phyloP scores from a whole-genome alignment of 2,113 vertebrate species.

The Labrus mixtus region DNA sequence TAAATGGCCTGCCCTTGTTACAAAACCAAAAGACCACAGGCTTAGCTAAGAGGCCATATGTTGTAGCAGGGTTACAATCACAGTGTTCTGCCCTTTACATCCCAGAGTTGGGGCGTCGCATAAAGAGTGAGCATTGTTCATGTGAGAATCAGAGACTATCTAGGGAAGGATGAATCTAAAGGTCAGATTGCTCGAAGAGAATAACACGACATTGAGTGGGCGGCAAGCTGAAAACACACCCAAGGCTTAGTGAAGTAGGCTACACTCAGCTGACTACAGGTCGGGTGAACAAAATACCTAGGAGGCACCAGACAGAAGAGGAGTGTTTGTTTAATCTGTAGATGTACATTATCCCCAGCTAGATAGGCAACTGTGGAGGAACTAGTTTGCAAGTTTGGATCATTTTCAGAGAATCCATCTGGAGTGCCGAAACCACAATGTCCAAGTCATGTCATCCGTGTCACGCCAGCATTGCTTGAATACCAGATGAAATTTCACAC shows the following conservation, averaged over 20 bases:
- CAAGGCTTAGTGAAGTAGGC: slow-evolving; percentile 16
- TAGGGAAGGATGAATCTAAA: slow-evolving; percentile 27
- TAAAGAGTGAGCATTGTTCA: slow-evolving; percentile 35
- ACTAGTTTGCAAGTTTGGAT: slow-evolving; percentile 42
- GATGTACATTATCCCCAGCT: slow-evolving; percentile 15
- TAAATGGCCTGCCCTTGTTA: slow-evolving; percentile 34
- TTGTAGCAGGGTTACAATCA: slow-evolving; percentile 26
- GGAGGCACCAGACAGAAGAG: slow-evolving; percentile 41
- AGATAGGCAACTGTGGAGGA: slow-evolving; percentile 17
- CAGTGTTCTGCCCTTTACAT: slow-evolving; percentile 24
- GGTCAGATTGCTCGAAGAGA: slow-evolving; percentile 42
- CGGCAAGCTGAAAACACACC: slow-evolving; percentile 18
- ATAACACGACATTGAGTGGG: slow-evolving; percentile 19
- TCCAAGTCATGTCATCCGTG: slow-evolving; percentile 48
- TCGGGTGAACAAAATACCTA: slow-evolving; percentile 49
- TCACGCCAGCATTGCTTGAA: slow-evolving; percentile 57
- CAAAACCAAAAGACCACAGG: slow-evolving; percentile 54
- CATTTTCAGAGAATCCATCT: slow-evolving; percentile 40
- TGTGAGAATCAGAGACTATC: slow-evolving; percentile 18
- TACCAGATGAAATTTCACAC: slow-evolving; percentile 53
- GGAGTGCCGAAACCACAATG: slow-evolving; percentile 35
- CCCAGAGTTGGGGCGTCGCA: not conserved
- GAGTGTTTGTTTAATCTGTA: slow-evolving; percentile 36
- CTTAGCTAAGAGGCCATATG: slow-evolving; percentile 55
- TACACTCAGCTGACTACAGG: slow-evolving; percentile 43